Evolutionary conservation across 2,797 vertebrate genomes (phyloP).

Genomic region (Kryptolebias ocellatus): DNA sequence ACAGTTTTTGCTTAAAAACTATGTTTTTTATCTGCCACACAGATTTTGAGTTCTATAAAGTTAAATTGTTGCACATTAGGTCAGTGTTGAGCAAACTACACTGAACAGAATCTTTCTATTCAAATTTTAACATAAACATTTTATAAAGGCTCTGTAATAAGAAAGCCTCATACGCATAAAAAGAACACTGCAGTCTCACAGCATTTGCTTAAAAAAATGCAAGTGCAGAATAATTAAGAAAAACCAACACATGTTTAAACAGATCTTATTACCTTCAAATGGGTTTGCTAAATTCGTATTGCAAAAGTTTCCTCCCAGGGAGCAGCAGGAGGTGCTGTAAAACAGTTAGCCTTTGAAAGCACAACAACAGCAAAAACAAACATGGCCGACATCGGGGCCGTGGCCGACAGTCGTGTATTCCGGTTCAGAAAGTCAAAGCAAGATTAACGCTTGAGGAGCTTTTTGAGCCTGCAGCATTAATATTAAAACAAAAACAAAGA

Average conservation of each 20-base stretch:
- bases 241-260: constrained; percentile 40
- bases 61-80: constrained; percentile 10
- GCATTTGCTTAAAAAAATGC: constrained; percentile 62
- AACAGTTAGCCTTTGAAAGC: constrained; percentile 82
- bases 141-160: constrained; percentile 30
- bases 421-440: constrained; percentile 60
- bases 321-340: constrained; percentile 82
- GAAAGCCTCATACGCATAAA: constrained; percentile 28
- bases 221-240: constrained; percentile 39
- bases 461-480: constrained; percentile 54
- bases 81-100: constrained; percentile 22
- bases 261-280: constrained; percentile 70
- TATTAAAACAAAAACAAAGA: constrained; percentile 44
- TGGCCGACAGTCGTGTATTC: constrained; percentile 51
- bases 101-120: constrained; percentile 21
- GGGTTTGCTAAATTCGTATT: constrained; percentile 57
- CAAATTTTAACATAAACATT: constrained; percentile 6
- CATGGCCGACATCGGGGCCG: constrained; percentile 74
- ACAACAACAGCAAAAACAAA: constrained; percentile 79
- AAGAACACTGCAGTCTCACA: constrained; percentile 27
- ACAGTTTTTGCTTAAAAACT: constrained; percentile 31
- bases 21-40: constrained; percentile 31
- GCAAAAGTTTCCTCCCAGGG: constrained; percentile 57
- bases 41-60: constrained; percentile 17
- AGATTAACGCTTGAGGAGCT: constrained; percentile 64